Evolutionary conservation across 2,888 invertebrate genomes (phyloP).

Genomic region (Megalurothrips usitatus): DNA sequence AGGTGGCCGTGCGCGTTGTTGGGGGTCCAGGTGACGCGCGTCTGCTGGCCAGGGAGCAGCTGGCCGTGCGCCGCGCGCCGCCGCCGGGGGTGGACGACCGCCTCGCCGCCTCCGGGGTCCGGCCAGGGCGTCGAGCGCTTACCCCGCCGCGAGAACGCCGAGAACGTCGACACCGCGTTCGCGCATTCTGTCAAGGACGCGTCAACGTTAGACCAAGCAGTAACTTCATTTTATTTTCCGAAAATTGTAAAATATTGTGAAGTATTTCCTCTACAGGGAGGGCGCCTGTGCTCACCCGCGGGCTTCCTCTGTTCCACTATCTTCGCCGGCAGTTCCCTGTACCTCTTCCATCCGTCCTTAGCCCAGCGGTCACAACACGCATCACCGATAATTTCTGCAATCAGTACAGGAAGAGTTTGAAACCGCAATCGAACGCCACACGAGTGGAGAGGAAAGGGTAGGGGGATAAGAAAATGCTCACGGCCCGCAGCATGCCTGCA

Average conservation of each 20-base stretch:
- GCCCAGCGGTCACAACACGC: background rate
- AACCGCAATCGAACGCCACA: too few species aligned
- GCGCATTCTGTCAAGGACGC: background rate
- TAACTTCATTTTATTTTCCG: too few species aligned
- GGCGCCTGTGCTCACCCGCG: background rate
- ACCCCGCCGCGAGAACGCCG: background rate
- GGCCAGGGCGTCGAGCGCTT: background rate
- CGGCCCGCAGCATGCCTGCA: too few species aligned
- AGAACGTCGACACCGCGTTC: background rate
- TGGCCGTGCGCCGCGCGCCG: background rate
- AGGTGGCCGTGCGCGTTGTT: background rate
- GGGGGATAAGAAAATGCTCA: too few species aligned
- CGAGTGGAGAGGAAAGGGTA: too few species aligned
- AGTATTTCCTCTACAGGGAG: too few species aligned
- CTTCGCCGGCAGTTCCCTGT: background rate
- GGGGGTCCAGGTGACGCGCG: background rate
- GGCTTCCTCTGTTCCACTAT: background rate
- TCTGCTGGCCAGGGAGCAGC: background rate
- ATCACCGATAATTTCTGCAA: background rate
- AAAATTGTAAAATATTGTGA: too few species aligned
- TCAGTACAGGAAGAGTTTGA: background rate
- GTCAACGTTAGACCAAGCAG: too few species aligned
- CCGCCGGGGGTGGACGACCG: background rate
- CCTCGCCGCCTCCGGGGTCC: too few species aligned
- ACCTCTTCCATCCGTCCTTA: background rate